Base-by-base conservation (phyloP, 1,140 invertebrate genomes). In the Camponotus pennsylvanicus region DNA sequence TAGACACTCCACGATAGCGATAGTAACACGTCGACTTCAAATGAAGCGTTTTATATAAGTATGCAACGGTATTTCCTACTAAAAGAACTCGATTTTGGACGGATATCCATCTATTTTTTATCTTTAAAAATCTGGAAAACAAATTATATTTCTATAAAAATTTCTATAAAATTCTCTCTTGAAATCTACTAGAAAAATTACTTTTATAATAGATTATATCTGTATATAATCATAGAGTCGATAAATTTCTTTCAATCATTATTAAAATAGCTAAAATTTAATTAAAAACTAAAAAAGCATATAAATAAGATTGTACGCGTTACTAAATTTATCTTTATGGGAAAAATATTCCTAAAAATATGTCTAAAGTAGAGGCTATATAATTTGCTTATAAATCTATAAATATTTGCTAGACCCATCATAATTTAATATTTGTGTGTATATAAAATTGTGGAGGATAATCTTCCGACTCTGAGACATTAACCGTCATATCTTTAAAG, bases 401-500 rank as follows among this genome's bases (percentile, higher is more conserved):
- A 69, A 57, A 61, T 18, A 61, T 73, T 21, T 15, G 2, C 13
- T 42, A 5, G 1, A n/a, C 21, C 52, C 27, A 27, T 61, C 40
- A 61, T 63, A 75, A 83, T 75, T 71, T 67, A 21, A 9, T 5
- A 82, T 13, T 40, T 45, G 45, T 1, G 34, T 32, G 6, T 13
- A n/a, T 45, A 71, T 67, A 15, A 42, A 40, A 82, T 34, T 71
- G 18, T 15, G 5, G 13, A 37, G 45, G 55, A 52, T 45, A 13
- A 40, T 59, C 55, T 63, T 71, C 37, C 55, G 34, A 40, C n/a
- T 73, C n/a, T 61, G 69, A 45, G 40, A 73, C 42, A 40, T 82
- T 75, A 32, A 18, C 37, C 52, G 69, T 63, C 55, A n/a, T 75
- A 73, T 13, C 64, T 80, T 80, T 75, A 83, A 75, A 73, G 57